Percentiles rank a stretch among this genome's conserved stretches.
phyloP scores from a whole-genome alignment of 2,113 vertebrate species.

The Tapirus terrestris region DNA sequence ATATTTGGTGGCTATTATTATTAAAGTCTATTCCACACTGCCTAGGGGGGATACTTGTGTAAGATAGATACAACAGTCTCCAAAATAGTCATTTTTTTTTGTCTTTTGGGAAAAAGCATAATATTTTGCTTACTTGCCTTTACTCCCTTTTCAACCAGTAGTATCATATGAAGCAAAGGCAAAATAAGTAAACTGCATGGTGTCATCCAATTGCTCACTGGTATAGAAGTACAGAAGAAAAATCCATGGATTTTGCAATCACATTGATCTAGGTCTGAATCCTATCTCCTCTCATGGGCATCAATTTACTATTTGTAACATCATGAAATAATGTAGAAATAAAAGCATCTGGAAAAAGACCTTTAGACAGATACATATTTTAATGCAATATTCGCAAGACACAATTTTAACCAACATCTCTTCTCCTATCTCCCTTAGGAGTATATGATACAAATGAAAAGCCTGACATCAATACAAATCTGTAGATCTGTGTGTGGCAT shows the following conservation, averaged over 20 bases:
- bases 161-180: not conserved
- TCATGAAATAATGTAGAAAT: not conserved
- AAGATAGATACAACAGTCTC: not conserved
- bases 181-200: not conserved
- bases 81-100: not conserved
- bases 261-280: not conserved
- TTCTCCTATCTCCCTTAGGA: not conserved
- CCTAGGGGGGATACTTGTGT: not conserved
- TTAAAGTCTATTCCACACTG: not conserved
- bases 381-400: not conserved
- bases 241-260: not conserved
- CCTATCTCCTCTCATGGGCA: not conserved
- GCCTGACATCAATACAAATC: not conserved
- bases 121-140: not conserved
- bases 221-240: not conserved
- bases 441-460: slow-evolving; percentile 14
- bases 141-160: not conserved
- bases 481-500: not conserved
- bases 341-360: not conserved
- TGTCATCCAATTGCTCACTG: not conserved
- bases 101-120: not conserved
- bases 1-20: not conserved
- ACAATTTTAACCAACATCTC: slow-evolving; percentile 38
- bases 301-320: not conserved
- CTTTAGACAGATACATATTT: not conserved